Evolutionary conservation across 2,888 invertebrate genomes (phyloP).

Genomic region (Deroplatys truncata): DNA sequence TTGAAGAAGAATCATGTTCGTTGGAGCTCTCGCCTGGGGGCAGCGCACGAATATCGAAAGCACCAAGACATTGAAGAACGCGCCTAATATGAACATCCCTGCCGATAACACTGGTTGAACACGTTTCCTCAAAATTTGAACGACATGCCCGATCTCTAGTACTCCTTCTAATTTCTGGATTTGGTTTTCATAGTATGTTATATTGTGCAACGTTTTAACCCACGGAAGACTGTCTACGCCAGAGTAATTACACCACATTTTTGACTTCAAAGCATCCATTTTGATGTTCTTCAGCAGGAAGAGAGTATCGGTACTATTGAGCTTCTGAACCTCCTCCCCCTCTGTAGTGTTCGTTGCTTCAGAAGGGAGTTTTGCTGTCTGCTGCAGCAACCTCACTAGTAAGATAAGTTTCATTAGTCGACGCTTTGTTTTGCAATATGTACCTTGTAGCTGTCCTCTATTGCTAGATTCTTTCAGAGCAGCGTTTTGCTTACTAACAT

Average conservation of each 20-base stretch:
- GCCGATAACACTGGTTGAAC: background rate
- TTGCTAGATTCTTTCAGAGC: background rate
- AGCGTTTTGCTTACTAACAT: background rate
- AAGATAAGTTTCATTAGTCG: background rate
- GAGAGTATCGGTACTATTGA: background rate
- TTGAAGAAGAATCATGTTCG: background rate
- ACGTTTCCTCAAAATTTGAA: background rate
- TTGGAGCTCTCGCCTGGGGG: background rate
- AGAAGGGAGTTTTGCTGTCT: too few relatives aligned
- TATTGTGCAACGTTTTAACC: background rate
- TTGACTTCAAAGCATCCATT: background rate
- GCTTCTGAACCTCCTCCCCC: too few relatives aligned
- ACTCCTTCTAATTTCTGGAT: background rate
- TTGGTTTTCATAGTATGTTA: background rate
- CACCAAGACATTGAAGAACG: background rate
- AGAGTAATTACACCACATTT: background rate
- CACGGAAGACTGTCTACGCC: background rate
- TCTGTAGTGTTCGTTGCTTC: too few relatives aligned
- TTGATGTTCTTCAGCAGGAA: background rate
- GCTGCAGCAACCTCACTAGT: too few relatives aligned
- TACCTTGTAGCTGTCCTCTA: background rate
- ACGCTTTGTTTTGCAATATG: background rate
- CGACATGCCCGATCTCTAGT: background rate
- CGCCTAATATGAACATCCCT: background rate
- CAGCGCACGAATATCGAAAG: background rate